A percentile compares a stretch with the other conserved stretches of the same genome.
These are phyloP conservation scores for Platyscapa corneri DNA, from an alignment of 1,140 invertebrate genomes.

Conservation along the genomic window DNA sequence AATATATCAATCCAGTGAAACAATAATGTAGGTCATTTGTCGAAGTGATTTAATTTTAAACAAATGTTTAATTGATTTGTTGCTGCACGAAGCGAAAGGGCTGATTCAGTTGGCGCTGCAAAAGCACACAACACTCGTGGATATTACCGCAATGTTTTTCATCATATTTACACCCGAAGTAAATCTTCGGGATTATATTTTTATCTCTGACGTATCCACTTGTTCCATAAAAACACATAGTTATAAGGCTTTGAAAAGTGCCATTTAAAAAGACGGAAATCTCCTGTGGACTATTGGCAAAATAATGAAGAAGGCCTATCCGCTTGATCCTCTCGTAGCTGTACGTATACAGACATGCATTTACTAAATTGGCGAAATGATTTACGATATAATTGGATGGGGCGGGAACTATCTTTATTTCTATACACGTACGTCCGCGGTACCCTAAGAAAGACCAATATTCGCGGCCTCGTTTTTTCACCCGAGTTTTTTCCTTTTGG, in stretches of 20 bases:
- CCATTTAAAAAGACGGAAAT: constrained; percentile 17
- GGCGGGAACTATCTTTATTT: constrained; percentile 46
- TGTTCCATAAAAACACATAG: neutral
- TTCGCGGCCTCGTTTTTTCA: neutral
- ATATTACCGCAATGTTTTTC: neutral
- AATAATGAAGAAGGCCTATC: constrained; percentile 18
- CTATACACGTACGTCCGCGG: neutral
- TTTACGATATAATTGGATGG: constrained; percentile 63
- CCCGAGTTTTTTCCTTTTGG: neutral
- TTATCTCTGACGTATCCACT: neutral
- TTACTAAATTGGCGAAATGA: constrained; percentile 55
- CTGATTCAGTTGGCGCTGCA: neutral
- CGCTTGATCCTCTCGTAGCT: constrained; percentile 51
- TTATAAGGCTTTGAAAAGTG: neutral
- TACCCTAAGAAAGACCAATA: neutral
- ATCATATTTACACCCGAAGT: neutral
- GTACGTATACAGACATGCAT: neutral
- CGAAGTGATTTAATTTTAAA: neutral
- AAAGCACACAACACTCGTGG: neutral
- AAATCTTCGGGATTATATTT: neutral
- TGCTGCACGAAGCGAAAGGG: neutral
- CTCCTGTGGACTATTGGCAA: neutral
- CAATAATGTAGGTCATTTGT: neutral
- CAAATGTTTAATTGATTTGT: neutral
- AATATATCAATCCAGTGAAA: too few species aligned